These are phyloP conservation scores for Tachysurus vachellii DNA, from an alignment of 2,113 vertebrate species.

Conservation along the genomic window DNA sequence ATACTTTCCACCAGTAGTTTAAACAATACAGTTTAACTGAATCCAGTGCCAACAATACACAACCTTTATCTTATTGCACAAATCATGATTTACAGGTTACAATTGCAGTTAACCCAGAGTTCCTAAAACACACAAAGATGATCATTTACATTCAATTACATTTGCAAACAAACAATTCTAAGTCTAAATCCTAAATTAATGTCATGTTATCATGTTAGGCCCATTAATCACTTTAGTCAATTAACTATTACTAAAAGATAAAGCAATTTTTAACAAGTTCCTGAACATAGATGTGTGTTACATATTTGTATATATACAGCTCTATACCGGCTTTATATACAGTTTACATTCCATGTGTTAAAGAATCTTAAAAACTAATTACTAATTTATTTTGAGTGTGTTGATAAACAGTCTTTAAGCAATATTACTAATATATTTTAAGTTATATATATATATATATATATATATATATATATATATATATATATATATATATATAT, in stretches of 20 bases:
- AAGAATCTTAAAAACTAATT: not conserved
- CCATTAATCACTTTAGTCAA: not conserved
- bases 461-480: too few species aligned
- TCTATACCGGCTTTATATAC: constrained; percentile 9
- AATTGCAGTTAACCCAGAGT: not conserved
- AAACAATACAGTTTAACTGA: not conserved
- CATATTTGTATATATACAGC: not conserved
- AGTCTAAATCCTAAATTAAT: not conserved
- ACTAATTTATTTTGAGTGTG: too few species aligned
- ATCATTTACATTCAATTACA: not conserved
- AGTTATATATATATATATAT: too few species aligned
- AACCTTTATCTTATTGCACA: not conserved
- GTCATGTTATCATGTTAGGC: not conserved
- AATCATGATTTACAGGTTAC: not conserved
- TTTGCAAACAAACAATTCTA: not conserved
- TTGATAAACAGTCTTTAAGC: not conserved
- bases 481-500: too few species aligned
- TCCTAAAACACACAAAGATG: not conserved
- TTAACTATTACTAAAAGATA: not conserved
- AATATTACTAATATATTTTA: not conserved
- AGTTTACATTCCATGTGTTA: constrained; percentile 5
- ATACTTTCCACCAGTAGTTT: not conserved
- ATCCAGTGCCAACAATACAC: not conserved
- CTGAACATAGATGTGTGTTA: not conserved
- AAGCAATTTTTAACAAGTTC: not conserved